These are phyloP conservation scores for Neopelma chrysocephalum DNA, from an alignment of 2,797 vertebrate genomes.

Conservation along the genomic window DNA sequence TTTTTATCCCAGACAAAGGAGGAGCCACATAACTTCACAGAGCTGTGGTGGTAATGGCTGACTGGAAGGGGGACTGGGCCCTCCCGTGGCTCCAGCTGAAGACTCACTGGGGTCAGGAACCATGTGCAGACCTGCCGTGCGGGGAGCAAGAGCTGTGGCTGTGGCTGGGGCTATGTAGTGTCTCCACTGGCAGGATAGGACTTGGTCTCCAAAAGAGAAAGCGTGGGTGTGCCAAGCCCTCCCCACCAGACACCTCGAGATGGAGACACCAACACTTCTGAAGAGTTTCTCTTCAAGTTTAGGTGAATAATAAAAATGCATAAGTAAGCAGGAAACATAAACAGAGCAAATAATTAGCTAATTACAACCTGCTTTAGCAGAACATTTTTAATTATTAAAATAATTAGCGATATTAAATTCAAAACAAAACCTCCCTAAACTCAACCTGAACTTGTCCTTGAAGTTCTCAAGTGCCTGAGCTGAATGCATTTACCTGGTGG, in stretches of 20 bases:
- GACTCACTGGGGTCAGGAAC: background rate
- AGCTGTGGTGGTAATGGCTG: background rate
- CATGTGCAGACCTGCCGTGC: accelerated
- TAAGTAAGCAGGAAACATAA: constrained; percentile 68
- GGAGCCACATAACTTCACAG: background rate
- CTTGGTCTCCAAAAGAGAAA: too few relatives aligned
- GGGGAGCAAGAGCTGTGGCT: background rate
- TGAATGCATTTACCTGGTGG: constrained; percentile 46
- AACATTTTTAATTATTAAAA: constrained; percentile 76
- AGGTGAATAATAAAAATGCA: constrained; percentile 38
- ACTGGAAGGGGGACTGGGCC: background rate
- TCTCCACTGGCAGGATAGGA: accelerated
- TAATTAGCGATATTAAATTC: constrained; percentile 72
- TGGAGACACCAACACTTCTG: background rate
- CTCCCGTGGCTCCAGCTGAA: background rate
- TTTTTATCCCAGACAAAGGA: constrained; percentile 26
- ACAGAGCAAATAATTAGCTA: constrained; percentile 72
- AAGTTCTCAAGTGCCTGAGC: constrained; percentile 65
- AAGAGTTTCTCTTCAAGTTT: constrained; percentile 17
- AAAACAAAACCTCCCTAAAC: constrained; percentile 48
- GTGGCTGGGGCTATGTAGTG: accelerated
- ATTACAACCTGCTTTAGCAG: constrained; percentile 69
- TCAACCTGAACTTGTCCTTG: constrained; percentile 70
- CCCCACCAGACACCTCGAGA: background rate
- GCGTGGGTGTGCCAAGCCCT: accelerated